Base-by-base conservation (phyloP, 2,113 vertebrate genomes). In the Sorex fumeus region DNA sequence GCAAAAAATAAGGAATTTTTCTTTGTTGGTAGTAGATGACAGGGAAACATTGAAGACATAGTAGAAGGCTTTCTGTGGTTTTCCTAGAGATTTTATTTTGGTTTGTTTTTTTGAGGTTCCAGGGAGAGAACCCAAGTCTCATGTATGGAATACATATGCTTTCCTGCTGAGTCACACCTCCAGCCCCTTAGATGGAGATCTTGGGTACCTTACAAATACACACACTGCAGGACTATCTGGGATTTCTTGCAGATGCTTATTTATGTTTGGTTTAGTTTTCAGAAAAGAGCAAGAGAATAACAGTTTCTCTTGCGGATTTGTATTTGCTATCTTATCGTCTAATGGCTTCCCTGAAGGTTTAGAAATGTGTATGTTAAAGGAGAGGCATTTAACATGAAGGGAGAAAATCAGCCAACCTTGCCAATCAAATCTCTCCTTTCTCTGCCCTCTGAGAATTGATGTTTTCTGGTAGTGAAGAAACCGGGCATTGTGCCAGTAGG, bases 361-460 rank as follows among this genome's bases (percentile, higher is more conserved):
- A 62, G 50, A 67, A 85, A 87, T 78, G 57, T 8, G 27, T 9
- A 62, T 34, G 23, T 92, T 64, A 43, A 82, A 93, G 30, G 21
- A 34, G 71, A 80, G 36, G 11, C 7, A 64, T 93, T 93, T 62
- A 84, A 43, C 62, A 36, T 0, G 36, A 60, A 6, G 64, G 13
- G 67, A 64, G 16, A 64, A 92, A 89, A 88, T 43, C 18, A 90
- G 18, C 71, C 62, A 27, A 78, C 45, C n/a, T 89, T 86, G 34
- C 34, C 60, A 71, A 91, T 60, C 16, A 77, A 32, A 89, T 21
- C 6, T 19, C 3, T 16, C 15, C 7, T 67, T 79, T 27, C n/a
- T 53, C 21, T 23, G 40, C 0, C 2, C 82, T n/a, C 47, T 30
- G 15, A 64, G 23, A 86, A 84, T 32, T 2, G 5, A 62, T 88